Percentiles rank a stretch among this genome's conserved stretches.
Conservation (phyloP, 2,888 invertebrate genomes). For the Acanthosepion pharaonis region DNA sequence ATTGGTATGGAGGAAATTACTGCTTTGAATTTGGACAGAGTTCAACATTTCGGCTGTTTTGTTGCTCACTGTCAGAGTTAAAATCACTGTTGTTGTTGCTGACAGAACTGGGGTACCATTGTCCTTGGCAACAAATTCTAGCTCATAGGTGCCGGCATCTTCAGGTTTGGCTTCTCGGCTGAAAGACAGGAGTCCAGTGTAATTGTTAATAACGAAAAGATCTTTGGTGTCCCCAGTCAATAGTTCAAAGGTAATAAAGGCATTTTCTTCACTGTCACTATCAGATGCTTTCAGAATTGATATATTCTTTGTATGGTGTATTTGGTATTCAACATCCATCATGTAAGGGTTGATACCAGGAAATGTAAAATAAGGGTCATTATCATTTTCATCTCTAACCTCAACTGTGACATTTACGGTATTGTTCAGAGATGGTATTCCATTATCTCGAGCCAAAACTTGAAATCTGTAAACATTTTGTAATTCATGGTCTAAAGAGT, state of each 20-base stretch:
- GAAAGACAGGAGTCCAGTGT: not conserved
- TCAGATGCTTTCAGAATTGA: not conserved
- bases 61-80: not conserved
- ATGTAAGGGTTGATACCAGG: not conserved
- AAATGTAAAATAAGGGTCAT: not conserved
- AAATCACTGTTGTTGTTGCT: not conserved
- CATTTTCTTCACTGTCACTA: not conserved
- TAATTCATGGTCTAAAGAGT: not conserved
- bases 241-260: not conserved
- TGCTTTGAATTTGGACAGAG: constrained; percentile 33
- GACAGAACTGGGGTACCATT: not conserved
- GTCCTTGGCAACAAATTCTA: not conserved
- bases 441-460: not conserved
- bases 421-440: not conserved
- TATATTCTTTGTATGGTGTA: not conserved
- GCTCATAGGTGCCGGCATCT: not conserved
- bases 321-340: not conserved
- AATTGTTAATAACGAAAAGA: not conserved
- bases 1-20: not conserved
- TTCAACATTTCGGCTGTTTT: not conserved
- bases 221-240: not conserved
- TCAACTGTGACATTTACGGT: not conserved
- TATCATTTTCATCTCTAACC: not conserved
- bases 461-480: not conserved
- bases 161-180: not conserved